phyloP scores from a whole-genome alignment of 2,888 invertebrate genomes.

The Gortyna flavago region DNA sequence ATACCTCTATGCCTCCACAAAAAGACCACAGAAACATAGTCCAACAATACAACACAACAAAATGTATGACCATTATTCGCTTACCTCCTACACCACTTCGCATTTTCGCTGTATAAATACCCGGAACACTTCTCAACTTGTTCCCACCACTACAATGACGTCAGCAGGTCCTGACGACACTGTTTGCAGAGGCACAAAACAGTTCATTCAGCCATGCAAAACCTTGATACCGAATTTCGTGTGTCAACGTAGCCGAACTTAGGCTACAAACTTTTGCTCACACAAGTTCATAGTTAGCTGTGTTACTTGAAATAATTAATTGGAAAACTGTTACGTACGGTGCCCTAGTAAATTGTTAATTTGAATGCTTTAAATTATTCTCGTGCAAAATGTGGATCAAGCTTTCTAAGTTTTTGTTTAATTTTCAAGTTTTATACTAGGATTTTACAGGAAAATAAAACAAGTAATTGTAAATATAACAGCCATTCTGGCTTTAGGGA shows the following conservation, averaged over 20 bases:
- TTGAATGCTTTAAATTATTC: background rate
- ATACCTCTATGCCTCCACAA: background rate
- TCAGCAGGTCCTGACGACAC: conserved; percentile 32
- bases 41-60: background rate
- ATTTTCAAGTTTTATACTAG: background rate
- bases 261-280: conserved; percentile 45
- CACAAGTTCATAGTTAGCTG: conserved; percentile 38
- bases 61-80: background rate
- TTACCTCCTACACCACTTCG: conserved; percentile 11
- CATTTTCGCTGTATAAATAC: conserved; percentile 24
- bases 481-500: too few species aligned
- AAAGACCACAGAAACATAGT: background rate
- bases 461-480: background rate
- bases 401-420: background rate
- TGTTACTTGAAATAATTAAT: conserved; percentile 56
- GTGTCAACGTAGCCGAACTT: conserved; percentile 54
- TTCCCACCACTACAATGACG: conserved; percentile 32
- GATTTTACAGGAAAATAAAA: background rate
- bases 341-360: conserved; percentile 13
- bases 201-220: conserved; percentile 50
- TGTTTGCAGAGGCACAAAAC: conserved; percentile 51
- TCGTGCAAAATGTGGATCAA: background rate
- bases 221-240: conserved; percentile 59
- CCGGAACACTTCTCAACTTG: conserved; percentile 26
- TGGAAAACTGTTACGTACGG: conserved; percentile 34